phyloP scores from a whole-genome alignment of 2,797 vertebrate species.

The Microctenopoma steveboyesi region DNA sequence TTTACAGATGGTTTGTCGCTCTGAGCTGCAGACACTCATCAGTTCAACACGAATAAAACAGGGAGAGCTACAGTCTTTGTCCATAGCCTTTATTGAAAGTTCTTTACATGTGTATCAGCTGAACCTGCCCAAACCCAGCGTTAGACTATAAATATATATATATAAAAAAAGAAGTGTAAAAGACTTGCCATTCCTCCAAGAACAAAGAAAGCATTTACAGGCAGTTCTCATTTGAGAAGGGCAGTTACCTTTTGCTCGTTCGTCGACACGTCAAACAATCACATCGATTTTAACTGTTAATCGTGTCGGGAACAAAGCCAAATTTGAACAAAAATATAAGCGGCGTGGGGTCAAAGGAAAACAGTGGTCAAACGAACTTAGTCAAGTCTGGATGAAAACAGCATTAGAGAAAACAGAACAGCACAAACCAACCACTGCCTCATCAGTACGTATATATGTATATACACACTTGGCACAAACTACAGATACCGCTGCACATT shows the following conservation, averaged over 20 bases:
- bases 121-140: constrained; percentile 60
- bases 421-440: constrained; percentile 52
- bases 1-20: constrained; percentile 65
- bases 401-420: constrained; percentile 56
- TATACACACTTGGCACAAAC: constrained; percentile 17
- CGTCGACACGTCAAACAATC: constrained; percentile 43
- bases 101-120: constrained; percentile 72
- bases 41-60: constrained; percentile 57
- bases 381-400: constrained; percentile 47
- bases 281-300: constrained; percentile 29
- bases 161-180: constrained; percentile 80
- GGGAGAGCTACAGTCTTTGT: constrained; percentile 38
- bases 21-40: constrained; percentile 18
- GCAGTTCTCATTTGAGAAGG: constrained; percentile 62
- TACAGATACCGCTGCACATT: constrained; percentile 24
- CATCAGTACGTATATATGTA: constrained; percentile 23
- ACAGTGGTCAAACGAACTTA: constrained; percentile 34
- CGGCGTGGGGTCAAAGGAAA: not conserved
- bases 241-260: constrained; percentile 57
- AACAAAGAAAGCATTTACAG: constrained; percentile 79
- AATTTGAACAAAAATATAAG: constrained; percentile 27
- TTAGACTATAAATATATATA: constrained; percentile 81
- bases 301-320: constrained; percentile 37
- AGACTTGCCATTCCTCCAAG: constrained; percentile 70
- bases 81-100: constrained; percentile 76